Evolutionary conservation across 1,140 invertebrate species (phyloP).

Genomic region (Lutraria rhynchaena): DNA sequence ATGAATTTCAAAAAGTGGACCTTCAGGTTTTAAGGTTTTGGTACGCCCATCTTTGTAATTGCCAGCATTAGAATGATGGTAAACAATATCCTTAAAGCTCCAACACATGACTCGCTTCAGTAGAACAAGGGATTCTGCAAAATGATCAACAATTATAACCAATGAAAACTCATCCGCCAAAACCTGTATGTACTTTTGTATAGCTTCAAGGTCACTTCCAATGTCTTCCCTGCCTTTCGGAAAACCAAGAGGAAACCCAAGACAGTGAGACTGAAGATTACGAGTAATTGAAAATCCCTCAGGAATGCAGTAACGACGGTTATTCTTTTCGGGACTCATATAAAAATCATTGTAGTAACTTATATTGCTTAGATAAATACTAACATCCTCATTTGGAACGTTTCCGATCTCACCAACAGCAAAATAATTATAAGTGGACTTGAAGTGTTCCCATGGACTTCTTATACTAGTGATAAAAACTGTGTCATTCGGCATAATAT

Average conservation of each 20-base stretch:
- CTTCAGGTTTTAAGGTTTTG: conserved; percentile 8
- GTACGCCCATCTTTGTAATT: conserved; percentile 55
- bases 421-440: conserved; percentile 69
- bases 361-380: conserved; percentile 73
- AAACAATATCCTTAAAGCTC: conserved; percentile 78
- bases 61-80: conserved; percentile 64
- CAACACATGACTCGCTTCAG: conserved; percentile 84
- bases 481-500: conserved; percentile 67
- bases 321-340: conserved; percentile 58
- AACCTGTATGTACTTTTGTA: conserved; percentile 66
- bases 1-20: conserved; percentile 59
- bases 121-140: conserved; percentile 84
- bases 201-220: conserved; percentile 44
- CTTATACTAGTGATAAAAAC: conserved; percentile 69
- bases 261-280: conserved; percentile 76
- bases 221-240: conserved; percentile 68
- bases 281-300: conserved; percentile 76
- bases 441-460: conserved; percentile 66
- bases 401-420: conserved; percentile 51
- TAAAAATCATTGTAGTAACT: conserved; percentile 75
- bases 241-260: conserved; percentile 77
- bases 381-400: conserved; percentile 52
- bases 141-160: conserved; percentile 84
- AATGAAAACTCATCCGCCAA: conserved; percentile 81
- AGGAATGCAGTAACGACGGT: conserved; percentile 73